These are phyloP conservation scores for Heterodera schachtii DNA, from an alignment of 1,140 invertebrate species.

Conservation along the genomic window DNA sequence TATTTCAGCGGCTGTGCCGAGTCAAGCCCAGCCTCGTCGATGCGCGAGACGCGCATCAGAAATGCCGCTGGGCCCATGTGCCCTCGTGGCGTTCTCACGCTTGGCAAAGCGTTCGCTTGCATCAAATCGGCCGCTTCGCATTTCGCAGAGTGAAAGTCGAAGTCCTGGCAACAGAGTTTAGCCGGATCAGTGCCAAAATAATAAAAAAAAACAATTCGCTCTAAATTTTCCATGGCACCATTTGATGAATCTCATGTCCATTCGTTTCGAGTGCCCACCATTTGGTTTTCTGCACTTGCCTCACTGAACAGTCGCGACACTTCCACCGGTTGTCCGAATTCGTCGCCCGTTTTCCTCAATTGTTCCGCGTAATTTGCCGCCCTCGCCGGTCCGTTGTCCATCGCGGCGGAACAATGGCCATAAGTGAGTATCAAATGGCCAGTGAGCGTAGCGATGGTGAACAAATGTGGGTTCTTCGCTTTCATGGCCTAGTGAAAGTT, in stretches of 20 bases:
- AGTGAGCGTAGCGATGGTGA: slow-evolving; percentile 91
- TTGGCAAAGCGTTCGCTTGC: slow-evolving; percentile 77
- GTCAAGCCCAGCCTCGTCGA: slow-evolving; percentile 47
- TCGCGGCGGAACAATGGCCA: slow-evolving; percentile 72
- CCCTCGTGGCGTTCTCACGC: slow-evolving; percentile 66
- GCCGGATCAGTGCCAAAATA: not conserved
- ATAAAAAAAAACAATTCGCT: too few relatives aligned
- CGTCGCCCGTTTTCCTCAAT: slow-evolving; percentile 77
- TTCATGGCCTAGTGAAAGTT: slow-evolving; percentile 67
- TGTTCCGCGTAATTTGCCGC: slow-evolving; percentile 71
- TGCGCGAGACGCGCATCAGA: slow-evolving; percentile 44
- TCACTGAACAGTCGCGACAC: slow-evolving; percentile 80
- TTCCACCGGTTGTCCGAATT: slow-evolving; percentile 85
- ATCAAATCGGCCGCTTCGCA: slow-evolving; percentile 84
- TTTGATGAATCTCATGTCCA: too few relatives aligned
- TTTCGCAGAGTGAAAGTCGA: slow-evolving; percentile 76
- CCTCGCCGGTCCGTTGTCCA: slow-evolving; percentile 88
- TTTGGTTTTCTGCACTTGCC: slow-evolving; percentile 46
- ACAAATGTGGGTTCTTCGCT: slow-evolving; percentile 79
- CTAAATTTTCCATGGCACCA: too few relatives aligned
- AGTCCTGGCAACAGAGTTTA: slow-evolving; percentile 77
- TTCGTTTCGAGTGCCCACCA: too few relatives aligned
- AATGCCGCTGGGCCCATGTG: slow-evolving; percentile 48
- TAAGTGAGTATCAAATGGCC: slow-evolving; percentile 80
- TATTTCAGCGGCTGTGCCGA: slow-evolving; percentile 47